A percentile compares a stretch with the other conserved stretches of the same genome.
These are phyloP conservation scores for Iguana delicatissima DNA, from an alignment of 2,797 vertebrate species.

Conservation along the genomic window DNA sequence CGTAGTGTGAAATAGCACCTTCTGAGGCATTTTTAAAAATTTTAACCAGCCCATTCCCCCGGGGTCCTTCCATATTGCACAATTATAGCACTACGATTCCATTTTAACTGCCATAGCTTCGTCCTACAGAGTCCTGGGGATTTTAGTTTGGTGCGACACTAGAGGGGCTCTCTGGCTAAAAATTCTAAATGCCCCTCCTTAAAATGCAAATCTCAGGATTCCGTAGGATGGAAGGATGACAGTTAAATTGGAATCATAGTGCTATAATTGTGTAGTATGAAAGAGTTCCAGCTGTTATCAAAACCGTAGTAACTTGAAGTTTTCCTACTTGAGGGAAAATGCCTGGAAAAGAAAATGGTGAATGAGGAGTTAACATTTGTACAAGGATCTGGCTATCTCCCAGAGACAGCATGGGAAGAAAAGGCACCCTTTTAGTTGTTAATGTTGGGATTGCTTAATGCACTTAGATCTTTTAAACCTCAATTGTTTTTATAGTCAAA, in stretches of 20 bases:
- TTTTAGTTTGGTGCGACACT: too few relatives aligned
- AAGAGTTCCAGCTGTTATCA: neutral
- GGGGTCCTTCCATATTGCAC: too few relatives aligned
- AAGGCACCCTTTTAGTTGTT: neutral
- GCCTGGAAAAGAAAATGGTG: neutral
- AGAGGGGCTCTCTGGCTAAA: too few relatives aligned
- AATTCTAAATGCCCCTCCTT: too few relatives aligned
- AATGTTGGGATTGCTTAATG: neutral
- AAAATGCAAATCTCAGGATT: too few relatives aligned
- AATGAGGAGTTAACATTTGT: neutral
- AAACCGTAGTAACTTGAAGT: neutral
- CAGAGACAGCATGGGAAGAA: neutral
- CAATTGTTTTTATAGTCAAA: too few relatives aligned
- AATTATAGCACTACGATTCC: too few relatives aligned
- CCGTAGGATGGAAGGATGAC: too few relatives aligned
- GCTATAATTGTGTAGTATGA: too few relatives aligned
- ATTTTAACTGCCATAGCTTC: too few relatives aligned
- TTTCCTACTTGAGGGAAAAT: neutral
- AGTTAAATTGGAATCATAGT: too few relatives aligned
- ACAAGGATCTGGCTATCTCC: neutral
- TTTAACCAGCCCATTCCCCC: neutral
- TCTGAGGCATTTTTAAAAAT: neutral
- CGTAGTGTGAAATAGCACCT: neutral
- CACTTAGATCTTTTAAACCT: neutral
- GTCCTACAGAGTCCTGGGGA: too few relatives aligned